Evolutionary conservation across 1,140 invertebrate species (phyloP).

Genomic region (Diploscapter pachys): DNA sequence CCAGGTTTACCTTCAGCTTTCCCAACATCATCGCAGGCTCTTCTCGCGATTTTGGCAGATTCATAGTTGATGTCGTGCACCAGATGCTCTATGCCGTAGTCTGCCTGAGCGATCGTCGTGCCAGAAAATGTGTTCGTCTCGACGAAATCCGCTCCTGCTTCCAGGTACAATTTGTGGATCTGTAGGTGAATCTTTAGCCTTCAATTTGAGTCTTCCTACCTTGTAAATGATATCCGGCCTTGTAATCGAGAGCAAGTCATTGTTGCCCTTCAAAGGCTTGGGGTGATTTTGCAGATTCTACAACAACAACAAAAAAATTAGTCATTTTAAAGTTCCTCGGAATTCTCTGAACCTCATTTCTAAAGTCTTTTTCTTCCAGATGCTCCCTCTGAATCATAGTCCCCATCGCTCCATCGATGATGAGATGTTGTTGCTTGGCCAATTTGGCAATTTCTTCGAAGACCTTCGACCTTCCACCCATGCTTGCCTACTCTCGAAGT

Average conservation of each 20-base stretch:
- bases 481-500: background rate
- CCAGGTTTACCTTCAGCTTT: slow-evolving; percentile 59
- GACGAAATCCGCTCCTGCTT: slow-evolving; percentile 68
- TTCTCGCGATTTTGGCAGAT: slow-evolving; percentile 65
- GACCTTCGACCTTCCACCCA: slow-evolving; percentile 11
- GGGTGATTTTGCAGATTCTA: slow-evolving; percentile 62
- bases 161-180: slow-evolving; percentile 67
- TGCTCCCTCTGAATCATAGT: slow-evolving; percentile 68
- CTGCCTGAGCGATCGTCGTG: slow-evolving; percentile 66
- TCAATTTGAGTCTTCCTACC: background rate
- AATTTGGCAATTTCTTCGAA: slow-evolving; percentile 31
- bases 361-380: slow-evolving; percentile 66
- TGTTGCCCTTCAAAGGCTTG: slow-evolving; percentile 67
- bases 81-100: slow-evolving; percentile 65
- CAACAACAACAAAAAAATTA: no score
- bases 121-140: slow-evolving; percentile 70
- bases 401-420: slow-evolving; percentile 70
- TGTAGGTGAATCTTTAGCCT: background rate
- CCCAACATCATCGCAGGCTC: slow-evolving; percentile 63
- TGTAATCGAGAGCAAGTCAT: slow-evolving; percentile 67
- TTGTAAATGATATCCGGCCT: slow-evolving; percentile 64
- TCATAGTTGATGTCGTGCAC: slow-evolving; percentile 65
- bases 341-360: slow-evolving; percentile 52
- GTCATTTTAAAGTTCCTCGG: background rate
- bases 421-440: slow-evolving; percentile 62